Evolutionary conservation across 2,888 invertebrate genomes (phyloP).

Genomic region (Catocala sponsa): DNA sequence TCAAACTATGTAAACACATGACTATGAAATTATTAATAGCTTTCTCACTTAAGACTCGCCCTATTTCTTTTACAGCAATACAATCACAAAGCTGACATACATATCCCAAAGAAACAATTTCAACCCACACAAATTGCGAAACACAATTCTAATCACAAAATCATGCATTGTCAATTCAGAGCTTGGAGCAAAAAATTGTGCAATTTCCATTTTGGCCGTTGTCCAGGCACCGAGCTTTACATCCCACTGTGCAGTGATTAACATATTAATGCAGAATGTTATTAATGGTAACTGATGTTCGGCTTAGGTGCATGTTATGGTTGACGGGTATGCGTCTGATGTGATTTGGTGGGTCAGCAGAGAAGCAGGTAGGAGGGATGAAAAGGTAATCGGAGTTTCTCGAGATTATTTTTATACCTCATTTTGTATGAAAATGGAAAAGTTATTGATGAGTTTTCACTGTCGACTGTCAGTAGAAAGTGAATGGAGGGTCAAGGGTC

Average conservation of each 20-base stretch:
- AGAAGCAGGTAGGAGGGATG: no score
- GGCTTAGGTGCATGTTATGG: constrained; percentile 26
- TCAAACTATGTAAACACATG: neutral
- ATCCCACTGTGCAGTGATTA: constrained; percentile 57
- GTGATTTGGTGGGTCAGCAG: constrained; percentile 4
- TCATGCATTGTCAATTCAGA: constrained; percentile 36
- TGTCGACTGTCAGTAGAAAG: no score
- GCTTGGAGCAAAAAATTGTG: constrained; percentile 46
- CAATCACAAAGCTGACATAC: constrained; percentile 1
- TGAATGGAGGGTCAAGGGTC: no score
- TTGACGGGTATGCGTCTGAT: constrained; percentile 17
- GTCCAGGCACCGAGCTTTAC: constrained; percentile 42
- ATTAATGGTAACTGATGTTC: constrained; percentile 56
- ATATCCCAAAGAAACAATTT: neutral
- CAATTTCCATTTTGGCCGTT: constrained; percentile 60
- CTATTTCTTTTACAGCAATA: neutral
- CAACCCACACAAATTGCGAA: constrained; percentile 3
- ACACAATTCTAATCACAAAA: constrained; percentile 21
- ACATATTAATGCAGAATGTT: constrained; percentile 63
- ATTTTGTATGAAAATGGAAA: no score
- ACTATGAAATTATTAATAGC: neutral
- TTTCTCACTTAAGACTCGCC: neutral
- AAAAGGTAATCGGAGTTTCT: constrained; percentile 16
- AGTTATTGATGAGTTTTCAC: no score
- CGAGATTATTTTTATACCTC: no score